Conservation (phyloP, 1,140 invertebrate genomes). For the Lepidurus packardi region DNA sequence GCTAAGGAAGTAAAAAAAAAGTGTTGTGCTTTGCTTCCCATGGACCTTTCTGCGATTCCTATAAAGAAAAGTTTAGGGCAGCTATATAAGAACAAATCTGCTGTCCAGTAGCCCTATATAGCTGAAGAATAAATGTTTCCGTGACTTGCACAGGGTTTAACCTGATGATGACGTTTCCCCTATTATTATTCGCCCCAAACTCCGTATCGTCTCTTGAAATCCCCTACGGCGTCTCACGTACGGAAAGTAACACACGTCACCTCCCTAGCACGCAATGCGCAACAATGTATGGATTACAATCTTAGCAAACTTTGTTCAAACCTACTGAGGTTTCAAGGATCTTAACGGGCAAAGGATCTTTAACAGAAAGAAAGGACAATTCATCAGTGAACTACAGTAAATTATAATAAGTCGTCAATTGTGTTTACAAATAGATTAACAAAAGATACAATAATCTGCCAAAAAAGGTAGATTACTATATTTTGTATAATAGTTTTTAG, state of each 20-base stretch:
- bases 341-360: too few relatives aligned
- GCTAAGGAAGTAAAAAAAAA: not conserved
- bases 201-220: conserved; percentile 10
- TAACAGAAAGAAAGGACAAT: too few relatives aligned
- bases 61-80: not conserved
- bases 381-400: too few relatives aligned
- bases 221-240: conserved; percentile 1
- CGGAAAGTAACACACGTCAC: not conserved
- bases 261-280: not conserved
- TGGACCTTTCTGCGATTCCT: not conserved
- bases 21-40: not conserved
- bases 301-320: not conserved
- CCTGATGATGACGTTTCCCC: conserved; percentile 17
- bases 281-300: not conserved
- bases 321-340: too few relatives aligned
- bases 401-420: too few relatives aligned
- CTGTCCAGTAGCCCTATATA: too few relatives aligned
- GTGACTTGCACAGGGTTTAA: conserved; percentile 18
- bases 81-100: not conserved
- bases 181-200: conserved; percentile 15
- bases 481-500: too few relatives aligned
- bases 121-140: conserved; percentile 2
- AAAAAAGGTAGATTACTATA: too few relatives aligned
- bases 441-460: too few relatives aligned
- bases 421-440: too few relatives aligned